These are phyloP conservation scores for Lasioglossum albipes DNA, from an alignment of 1,140 invertebrate species.

Conservation along the genomic window DNA sequence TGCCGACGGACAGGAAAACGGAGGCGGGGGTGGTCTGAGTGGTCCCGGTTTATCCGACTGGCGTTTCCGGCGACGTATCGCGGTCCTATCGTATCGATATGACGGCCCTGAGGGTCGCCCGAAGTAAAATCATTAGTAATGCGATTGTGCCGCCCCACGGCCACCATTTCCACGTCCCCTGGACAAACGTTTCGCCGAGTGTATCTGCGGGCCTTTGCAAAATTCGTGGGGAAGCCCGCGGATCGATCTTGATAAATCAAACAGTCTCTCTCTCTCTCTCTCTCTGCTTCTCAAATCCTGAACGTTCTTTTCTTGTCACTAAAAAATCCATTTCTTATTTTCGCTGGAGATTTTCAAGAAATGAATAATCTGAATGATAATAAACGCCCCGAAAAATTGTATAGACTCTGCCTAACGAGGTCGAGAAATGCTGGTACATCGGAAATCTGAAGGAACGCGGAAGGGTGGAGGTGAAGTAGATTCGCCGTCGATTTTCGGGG, in stretches of 20 bases:
- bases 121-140: constrained; percentile 77
- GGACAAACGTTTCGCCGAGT: constrained; percentile 27
- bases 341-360: too few relatives aligned
- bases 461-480: constrained; percentile 23
- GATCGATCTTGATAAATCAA: constrained; percentile 4
- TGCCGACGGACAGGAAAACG: constrained; percentile 32
- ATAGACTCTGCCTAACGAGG: neutral
- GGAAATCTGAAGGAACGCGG: constrained; percentile 29
- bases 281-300: too few relatives aligned
- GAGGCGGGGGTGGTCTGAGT: constrained; percentile 21
- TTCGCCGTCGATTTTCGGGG: constrained; percentile 55
- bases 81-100: constrained; percentile 74
- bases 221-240: constrained; percentile 19
- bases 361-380: too few relatives aligned
- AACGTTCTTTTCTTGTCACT: too few relatives aligned
- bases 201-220: constrained; percentile 48
- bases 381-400: neutral
- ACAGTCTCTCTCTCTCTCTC: neutral
- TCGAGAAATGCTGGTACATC: neutral
- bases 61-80: constrained; percentile 70
- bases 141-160: constrained; percentile 65
- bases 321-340: too few relatives aligned
- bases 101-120: constrained; percentile 68
- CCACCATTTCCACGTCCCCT: constrained; percentile 24
- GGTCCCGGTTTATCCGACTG: constrained; percentile 66